These are phyloP conservation scores for Cheilosia urbana DNA, from an alignment of 2,888 invertebrate species.

Conservation along the genomic window DNA sequence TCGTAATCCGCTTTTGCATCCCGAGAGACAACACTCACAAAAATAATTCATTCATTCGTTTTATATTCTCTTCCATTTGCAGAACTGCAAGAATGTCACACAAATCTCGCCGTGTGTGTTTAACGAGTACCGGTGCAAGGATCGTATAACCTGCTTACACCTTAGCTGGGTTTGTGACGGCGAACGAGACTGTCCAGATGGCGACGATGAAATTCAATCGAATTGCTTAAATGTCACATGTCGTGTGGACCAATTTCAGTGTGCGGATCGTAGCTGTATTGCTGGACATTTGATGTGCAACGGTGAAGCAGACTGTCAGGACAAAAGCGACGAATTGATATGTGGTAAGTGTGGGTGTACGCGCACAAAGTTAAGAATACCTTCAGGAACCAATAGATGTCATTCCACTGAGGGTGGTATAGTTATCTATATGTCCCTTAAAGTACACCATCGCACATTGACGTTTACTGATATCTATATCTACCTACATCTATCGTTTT, in stretches of 20 bases:
- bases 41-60: slow-evolving; percentile 32
- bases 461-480: background rate
- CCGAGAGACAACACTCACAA: background rate
- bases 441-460: too few relatives aligned
- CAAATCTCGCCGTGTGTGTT: slow-evolving; percentile 87
- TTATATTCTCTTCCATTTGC: slow-evolving; percentile 78
- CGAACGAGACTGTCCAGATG: slow-evolving; percentile 92
- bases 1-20: slow-evolving; percentile 7
- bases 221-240: slow-evolving; percentile 90
- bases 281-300: slow-evolving; percentile 92
- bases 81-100: slow-evolving; percentile 87
- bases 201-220: slow-evolving; percentile 89
- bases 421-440: background rate
- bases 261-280: slow-evolving; percentile 91
- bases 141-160: slow-evolving; percentile 92
- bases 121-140: slow-evolving; percentile 91
- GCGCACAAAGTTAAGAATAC: slow-evolving; percentile 6
- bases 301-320: slow-evolving; percentile 91
- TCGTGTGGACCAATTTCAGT: slow-evolving; percentile 94
- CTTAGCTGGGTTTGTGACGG: slow-evolving; percentile 94
- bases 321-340: slow-evolving; percentile 93
- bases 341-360: slow-evolving; percentile 87
- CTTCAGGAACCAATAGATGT: background rate
- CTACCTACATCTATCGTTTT: background rate
- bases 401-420: background rate